Base-by-base conservation (phyloP, 1,140 invertebrate species). In the Hyles vespertilio region DNA sequence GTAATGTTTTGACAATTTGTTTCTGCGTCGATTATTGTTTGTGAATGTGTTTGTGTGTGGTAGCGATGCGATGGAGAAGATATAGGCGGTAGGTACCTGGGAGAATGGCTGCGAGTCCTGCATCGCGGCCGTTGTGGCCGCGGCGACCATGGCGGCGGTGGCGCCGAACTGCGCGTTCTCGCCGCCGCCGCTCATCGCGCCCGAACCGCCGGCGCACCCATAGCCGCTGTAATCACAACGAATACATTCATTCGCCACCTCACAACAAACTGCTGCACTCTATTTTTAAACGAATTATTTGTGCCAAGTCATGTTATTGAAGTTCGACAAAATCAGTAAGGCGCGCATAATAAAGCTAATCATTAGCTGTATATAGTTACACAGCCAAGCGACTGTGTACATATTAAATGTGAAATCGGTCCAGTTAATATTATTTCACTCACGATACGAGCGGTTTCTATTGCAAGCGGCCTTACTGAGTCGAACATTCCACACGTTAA, bases 161-260 rank as follows among this genome's bases (percentile, higher is more conserved):
- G 84, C 85, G 85, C 83, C 85, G 78, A 85, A 86, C 84, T 86
- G 86, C 83, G 83, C 75, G 81, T 81, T 82, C 74, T 87, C 89
- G 81, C 85, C 87, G 61, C 85, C 88, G 83, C 87, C 83, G 87
- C 84, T 90, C 89, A 89, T 89, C 84, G 87, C 89, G 89, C 87
- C 86, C 87, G 83, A 61, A 78, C 84, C 87, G 79, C 83, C 83
- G 79, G 80, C 80, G 77, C 82, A 87, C 78, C 89, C 89, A 90
- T 90, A 89, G 82, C 89, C 84, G 83, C 83, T 86, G 72, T 8
- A 70, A 68, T 45, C 36, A 40, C 36, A 40, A 40, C 36, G 8
- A 40, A 5, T 2, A 40, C 8, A 40, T 40, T 40, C 36, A 40
- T 40, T 40, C 36, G 36, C 36, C 36, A 40, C 5, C 36, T 40